Base-by-base conservation (phyloP, 1,140 invertebrate genomes). In the Lasioglossum baleicum region DNA sequence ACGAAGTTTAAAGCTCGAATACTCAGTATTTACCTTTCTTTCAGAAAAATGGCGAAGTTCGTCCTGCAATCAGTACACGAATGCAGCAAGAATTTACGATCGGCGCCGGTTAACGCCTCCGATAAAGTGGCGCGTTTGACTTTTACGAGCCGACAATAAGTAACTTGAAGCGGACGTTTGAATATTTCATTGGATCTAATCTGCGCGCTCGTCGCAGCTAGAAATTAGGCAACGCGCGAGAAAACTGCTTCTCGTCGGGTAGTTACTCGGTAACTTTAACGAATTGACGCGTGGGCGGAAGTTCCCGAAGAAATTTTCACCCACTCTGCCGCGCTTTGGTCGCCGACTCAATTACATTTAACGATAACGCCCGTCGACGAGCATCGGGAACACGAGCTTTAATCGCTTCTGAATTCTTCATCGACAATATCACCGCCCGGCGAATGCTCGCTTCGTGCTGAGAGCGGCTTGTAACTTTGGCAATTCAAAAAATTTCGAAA, bases 101-200 rank as follows among this genome's bases (percentile, higher is more conserved):
- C 63, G 35, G 22, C 7, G n/a, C 26, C 17, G 61, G 75, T 67
- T 63, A 67, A 75, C 26, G 56, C 7, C 40, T 15, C 53, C 81
- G 26, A 48, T 63, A 40, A 42, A 61, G 73, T 56, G 51, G 2
- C 42, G 17, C 35, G 66, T 77, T 79, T 17, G 60, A 83, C 64
- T 83, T 83, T 74, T 81, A 83, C 69, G 68, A 82, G 8, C 6
- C 42, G 7, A 31, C 22, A 82, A 81, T 77, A 78, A 78, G 42
- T 31, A 66, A 74, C 22, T 78, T 69, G 35, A 69, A 51, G 15
- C 15, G 42, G 15, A 60, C 51, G 58, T 58, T 15, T 72, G 40
- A 71, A 80, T 84, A 72, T 83, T 83, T 83, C 67, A 75, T 83
- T 75, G 51, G 53, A 26, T 17, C 2, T 13, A 42, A 10, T 53